A percentile compares a stretch with the other conserved stretches of the same genome.
phyloP scores from a whole-genome alignment of 2,888 invertebrate species.

The Nudaria mundana region DNA sequence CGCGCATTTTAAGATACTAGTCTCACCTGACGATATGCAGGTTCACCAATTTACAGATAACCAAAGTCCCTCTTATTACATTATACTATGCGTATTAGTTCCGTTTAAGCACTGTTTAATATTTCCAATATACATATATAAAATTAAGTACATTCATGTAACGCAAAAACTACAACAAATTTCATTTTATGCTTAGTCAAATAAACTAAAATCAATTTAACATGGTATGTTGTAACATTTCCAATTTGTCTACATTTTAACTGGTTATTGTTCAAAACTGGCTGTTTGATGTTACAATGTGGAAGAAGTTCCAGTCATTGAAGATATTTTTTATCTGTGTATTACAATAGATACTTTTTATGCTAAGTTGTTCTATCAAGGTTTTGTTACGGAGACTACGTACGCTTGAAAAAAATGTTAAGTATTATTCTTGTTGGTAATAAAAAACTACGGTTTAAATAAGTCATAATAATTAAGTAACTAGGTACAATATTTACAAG shows the following conservation, averaged over 20 bases:
- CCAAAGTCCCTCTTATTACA: too few relatives aligned
- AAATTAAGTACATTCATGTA: background rate
- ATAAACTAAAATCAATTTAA: slow-evolving; percentile 54
- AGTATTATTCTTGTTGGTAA: too few relatives aligned
- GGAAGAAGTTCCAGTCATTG: slow-evolving; percentile 33
- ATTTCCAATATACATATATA: too few relatives aligned
- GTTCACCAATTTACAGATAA: too few relatives aligned
- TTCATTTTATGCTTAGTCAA: slow-evolving; percentile 36
- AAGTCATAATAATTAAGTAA: too few relatives aligned
- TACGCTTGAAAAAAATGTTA: too few relatives aligned
- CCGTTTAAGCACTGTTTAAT: too few relatives aligned
- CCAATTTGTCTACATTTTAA: slow-evolving; percentile 29
- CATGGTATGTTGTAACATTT: slow-evolving; percentile 58
- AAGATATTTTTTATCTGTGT: slow-evolving; percentile 8
- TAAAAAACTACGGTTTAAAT: too few relatives aligned
- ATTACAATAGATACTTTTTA: slow-evolving; percentile 8
- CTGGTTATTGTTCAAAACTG: slow-evolving; percentile 41
- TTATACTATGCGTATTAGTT: too few relatives aligned
- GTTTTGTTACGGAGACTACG: slow-evolving; percentile 8
- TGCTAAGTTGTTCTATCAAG: slow-evolving; percentile 13
- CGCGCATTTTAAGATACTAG: too few relatives aligned
- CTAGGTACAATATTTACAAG: too few relatives aligned
- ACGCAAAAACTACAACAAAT: slow-evolving; percentile 15
- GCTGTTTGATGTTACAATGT: background rate
- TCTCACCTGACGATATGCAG: too few relatives aligned